Evolutionary conservation across 2,113 vertebrate genomes (phyloP), one percentile per base, ranked within the genome.

Genomic region (Rhinoderma darwinii): DNA sequence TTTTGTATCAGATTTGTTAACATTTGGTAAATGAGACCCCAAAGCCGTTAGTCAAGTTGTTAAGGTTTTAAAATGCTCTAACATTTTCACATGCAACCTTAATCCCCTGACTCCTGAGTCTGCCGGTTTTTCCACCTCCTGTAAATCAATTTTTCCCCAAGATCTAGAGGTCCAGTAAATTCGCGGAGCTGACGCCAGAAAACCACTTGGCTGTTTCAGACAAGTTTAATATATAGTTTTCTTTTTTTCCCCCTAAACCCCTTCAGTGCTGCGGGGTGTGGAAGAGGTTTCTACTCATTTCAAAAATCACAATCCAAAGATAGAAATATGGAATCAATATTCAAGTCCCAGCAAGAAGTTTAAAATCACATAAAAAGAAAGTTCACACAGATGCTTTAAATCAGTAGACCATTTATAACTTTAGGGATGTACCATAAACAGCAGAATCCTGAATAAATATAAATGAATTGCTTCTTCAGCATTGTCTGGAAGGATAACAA

Each of bases 1-100:
- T 75, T 91, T 88, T 47, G 75, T 37, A 59, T 89, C 89, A 89
- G 73, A 89, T 85, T 82, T 68, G 88, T 63, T 59, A 72, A 18
- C 17, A 39, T 89, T 74, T 63, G 37, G 11, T 68, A 89, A 63
- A 66, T 1, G 39, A 84, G 73, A 66, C 82, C 82, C 83, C 80
- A 61, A 59, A 61, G 70, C 54, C 50, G 56, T 81, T 50, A 88
- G 59, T 75, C 54, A 32, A 17, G 14, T 41, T 82, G 86, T 87
- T 87, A 87, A 75, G 70, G 86, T 87, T 87, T 87, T 87, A 75
- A 87, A 87, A 82, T 63, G 39, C 79, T 86, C 70, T 20, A 87
- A 63, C 86, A 82, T 87, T 82, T 87, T 87, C 79, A 82, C 86
- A 87, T 87, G 86, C 86, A 82, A 70, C 51, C 68, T 27, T 82